These are phyloP conservation scores for Agriotes lineatus DNA, from an alignment of 2,888 invertebrate genomes.

Conservation along the genomic window DNA sequence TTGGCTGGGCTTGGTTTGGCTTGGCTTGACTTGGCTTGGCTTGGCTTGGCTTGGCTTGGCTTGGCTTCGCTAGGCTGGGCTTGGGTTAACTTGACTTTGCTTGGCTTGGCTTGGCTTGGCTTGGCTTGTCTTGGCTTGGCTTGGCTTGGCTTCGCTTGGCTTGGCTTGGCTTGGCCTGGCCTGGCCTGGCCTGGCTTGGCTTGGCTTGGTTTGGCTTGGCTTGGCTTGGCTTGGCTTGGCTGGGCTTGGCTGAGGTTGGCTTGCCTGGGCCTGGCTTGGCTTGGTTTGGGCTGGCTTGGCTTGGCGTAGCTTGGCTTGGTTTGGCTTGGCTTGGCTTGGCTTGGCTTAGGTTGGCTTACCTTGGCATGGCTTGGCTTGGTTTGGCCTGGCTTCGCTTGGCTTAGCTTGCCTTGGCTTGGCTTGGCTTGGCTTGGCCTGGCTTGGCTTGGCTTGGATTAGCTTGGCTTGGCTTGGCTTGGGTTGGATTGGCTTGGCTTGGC, in stretches of 20 bases:
- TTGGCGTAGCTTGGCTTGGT: background rate
- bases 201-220: conserved; percentile 1
- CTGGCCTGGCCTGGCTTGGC: background rate
- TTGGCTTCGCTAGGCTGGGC: no score
- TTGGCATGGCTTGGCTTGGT: background rate
- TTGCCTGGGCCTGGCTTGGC: background rate
- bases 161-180: background rate
- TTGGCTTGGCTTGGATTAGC: no score
- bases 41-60: no score
- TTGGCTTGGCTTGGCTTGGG: background rate
- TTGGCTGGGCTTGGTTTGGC: background rate
- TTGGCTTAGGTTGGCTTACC: background rate
- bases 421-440: background rate
- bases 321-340: conserved; percentile 1
- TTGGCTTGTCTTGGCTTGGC: background rate
- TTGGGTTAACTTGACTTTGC: background rate
- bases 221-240: background rate
- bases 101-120: background rate
- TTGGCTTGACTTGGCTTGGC: no score
- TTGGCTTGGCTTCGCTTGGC: background rate
- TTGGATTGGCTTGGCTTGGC: background rate
- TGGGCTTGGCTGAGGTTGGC: background rate
- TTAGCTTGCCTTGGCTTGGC: background rate
- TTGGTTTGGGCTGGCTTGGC: background rate
- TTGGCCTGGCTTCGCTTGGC: background rate